Evolutionary conservation across 2,797 vertebrate species (phyloP).

Genomic region (Crocidura indochinensis): DNA sequence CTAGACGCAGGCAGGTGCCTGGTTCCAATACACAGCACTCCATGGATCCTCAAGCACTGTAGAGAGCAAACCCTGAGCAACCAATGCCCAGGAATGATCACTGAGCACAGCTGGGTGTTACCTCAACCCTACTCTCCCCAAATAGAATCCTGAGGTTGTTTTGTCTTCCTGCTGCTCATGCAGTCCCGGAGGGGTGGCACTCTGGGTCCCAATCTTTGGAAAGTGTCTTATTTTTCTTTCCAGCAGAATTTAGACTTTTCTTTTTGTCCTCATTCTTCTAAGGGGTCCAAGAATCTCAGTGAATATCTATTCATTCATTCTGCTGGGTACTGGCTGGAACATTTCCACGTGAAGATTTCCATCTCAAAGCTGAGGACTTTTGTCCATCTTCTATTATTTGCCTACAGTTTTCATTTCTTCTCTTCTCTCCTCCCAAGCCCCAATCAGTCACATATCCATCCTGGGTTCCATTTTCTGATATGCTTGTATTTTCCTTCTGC

Average conservation of each 20-base stretch:
- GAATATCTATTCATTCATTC: not conserved
- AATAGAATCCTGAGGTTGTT: not conserved
- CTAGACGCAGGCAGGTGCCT: too few species aligned
- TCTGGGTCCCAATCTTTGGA: not conserved
- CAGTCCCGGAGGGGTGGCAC: not conserved
- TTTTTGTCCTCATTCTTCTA: not conserved
- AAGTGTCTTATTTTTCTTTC: not conserved
- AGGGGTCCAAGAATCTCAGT: constrained; percentile 32
- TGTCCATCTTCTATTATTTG: not conserved
- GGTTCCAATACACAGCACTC: too few species aligned
- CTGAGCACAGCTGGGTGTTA: too few species aligned
- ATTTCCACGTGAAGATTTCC: constrained; percentile 4
- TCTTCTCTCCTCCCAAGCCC: not conserved
- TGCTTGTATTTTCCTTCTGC: not conserved
- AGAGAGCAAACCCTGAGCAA: too few species aligned
- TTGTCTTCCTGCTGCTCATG: not conserved
- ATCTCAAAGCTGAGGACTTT: not conserved
- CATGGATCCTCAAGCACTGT: too few species aligned
- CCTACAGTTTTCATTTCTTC: not conserved
- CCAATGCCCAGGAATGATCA: too few species aligned
- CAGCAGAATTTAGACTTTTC: constrained; percentile 14
- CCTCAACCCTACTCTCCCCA: too few species aligned
- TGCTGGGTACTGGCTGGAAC: not conserved
- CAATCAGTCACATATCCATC: not conserved
- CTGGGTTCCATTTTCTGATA: not conserved